Conservation (phyloP, 2,888 invertebrate genomes). For the Rhimphoctona megacephalus region DNA sequence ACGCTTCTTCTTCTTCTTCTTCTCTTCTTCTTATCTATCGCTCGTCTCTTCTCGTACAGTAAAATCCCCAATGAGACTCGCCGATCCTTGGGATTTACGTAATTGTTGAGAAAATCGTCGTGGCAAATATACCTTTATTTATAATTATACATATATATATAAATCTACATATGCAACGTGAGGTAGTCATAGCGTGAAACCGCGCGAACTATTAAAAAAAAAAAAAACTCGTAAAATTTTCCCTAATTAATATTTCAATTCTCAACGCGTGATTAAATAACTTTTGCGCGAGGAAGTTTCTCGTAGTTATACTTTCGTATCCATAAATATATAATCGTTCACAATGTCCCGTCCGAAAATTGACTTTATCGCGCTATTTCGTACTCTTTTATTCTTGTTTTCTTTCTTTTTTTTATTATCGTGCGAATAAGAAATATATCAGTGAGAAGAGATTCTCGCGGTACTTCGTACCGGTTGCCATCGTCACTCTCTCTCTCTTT, state of each 20-base stretch:
- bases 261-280: constrained; percentile 5
- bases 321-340: neutral
- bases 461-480: neutral
- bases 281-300: neutral
- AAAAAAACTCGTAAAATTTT: constrained; percentile 41
- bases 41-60: constrained; percentile 45
- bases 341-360: constrained; percentile 16
- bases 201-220: constrained; percentile 41
- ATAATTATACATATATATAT: neutral
- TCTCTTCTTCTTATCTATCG: constrained; percentile 48
- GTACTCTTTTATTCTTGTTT: neutral
- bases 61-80: constrained; percentile 51
- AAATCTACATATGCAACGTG: neutral
- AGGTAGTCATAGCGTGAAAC: constrained; percentile 38
- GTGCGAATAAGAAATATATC: constrained; percentile 21
- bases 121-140: neutral
- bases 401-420: constrained; percentile 10
- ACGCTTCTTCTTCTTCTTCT: constrained; percentile 55
- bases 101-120: constrained; percentile 58
- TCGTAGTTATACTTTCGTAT: neutral
- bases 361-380: constrained; percentile 14
- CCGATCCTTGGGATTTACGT: constrained; percentile 67
- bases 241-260: constrained; percentile 56
- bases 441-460: neutral
- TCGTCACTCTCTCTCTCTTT: constrained; percentile 4